Percentiles rank a stretch among this genome's conserved stretches.
These are phyloP conservation scores for Sinelater perroti DNA, from an alignment of 2,888 invertebrate genomes.

Conservation along the genomic window DNA sequence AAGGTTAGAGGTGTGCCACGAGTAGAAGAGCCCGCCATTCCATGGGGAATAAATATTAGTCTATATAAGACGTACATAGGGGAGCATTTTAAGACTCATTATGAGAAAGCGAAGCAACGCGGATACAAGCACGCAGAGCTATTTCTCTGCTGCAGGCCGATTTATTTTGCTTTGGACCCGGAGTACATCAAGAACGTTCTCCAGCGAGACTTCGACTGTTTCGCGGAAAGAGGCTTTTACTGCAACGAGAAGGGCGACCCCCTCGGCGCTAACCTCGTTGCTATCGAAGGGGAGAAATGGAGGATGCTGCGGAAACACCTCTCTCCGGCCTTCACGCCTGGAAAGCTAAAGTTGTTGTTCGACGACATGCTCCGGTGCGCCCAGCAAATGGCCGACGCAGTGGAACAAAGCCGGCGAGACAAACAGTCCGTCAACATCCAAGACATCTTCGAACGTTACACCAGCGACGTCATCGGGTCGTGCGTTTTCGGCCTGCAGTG, in stretches of 20 bases:
- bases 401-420: background rate
- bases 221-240: background rate
- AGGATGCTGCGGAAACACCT: background rate
- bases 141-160: background rate
- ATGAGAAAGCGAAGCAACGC: background rate
- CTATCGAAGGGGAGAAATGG: background rate
- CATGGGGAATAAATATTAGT: background rate
- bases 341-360: background rate
- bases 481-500: background rate
- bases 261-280: background rate
- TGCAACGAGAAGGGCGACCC: constrained; percentile 1
- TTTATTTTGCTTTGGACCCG: background rate
- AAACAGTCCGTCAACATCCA: background rate
- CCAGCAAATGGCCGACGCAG: background rate
- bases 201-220: background rate
- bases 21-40: background rate
- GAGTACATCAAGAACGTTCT: background rate
- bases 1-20: background rate
- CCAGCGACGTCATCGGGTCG: background rate
- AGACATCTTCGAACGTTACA: background rate
- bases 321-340: background rate
- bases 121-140: background rate
- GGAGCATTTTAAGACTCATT: background rate
- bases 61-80: background rate
- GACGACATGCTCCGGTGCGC: background rate